Evolutionary conservation across 2,113 vertebrate species (phyloP).

Genomic region (Xenopus laevis): DNA sequence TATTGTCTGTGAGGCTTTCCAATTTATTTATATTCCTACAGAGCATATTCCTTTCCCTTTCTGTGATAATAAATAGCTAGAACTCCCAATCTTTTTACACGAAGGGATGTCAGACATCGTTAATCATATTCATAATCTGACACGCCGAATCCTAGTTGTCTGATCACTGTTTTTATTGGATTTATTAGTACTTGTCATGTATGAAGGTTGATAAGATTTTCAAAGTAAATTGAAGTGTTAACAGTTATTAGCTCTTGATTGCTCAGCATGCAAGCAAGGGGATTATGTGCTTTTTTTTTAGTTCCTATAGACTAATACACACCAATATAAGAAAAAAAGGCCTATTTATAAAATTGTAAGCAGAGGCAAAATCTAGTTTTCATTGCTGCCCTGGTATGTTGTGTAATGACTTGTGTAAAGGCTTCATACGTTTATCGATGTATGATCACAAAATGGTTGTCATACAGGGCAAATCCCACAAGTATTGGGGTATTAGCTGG

Average conservation of each 20-base stretch:
- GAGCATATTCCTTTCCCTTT: constrained; percentile 63
- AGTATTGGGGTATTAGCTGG: too few relatives aligned
- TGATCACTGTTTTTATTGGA: constrained; percentile 54
- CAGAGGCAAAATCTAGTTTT: too few relatives aligned
- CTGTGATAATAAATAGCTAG: constrained; percentile 61
- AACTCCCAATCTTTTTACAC: constrained; percentile 52
- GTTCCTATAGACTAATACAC: background rate
- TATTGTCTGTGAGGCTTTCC: constrained; percentile 69
- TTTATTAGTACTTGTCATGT: constrained; percentile 56
- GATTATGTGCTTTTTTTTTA: background rate
- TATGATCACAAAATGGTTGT: too few relatives aligned
- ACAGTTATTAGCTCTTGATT: constrained; percentile 24
- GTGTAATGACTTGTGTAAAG: too few relatives aligned
- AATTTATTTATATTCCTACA: constrained; percentile 76
- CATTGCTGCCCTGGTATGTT: too few relatives aligned
- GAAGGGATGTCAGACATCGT: constrained; percentile 55
- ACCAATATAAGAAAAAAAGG: background rate
- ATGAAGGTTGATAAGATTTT: constrained; percentile 46
- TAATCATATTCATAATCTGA: constrained; percentile 62
- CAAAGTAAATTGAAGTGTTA: constrained; percentile 25
- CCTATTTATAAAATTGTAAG: too few relatives aligned
- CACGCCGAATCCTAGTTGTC: constrained; percentile 55
- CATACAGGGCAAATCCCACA: too few relatives aligned
- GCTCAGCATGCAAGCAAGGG: background rate
- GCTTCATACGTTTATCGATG: too few relatives aligned